Evolutionary conservation across 2,888 invertebrate species (phyloP), one percentile per base, ranked within the genome.

Genomic region (Clitarchus hookeri): DNA sequence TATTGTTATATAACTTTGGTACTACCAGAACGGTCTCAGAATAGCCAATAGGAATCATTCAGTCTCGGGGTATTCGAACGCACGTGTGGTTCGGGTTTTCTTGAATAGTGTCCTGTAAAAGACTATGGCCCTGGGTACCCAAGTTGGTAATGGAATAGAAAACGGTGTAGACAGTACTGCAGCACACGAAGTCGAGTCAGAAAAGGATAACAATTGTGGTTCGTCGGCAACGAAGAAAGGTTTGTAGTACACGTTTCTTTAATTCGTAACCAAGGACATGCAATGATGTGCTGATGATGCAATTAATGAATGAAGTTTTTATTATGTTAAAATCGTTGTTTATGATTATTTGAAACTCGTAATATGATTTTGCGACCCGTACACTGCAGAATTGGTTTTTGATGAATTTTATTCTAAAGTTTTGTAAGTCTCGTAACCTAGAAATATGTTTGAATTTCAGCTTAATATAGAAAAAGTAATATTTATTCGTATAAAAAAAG

Each of bases 41-140:
- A n/a, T 26, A 84, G 78, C 88, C 88, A 88, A 88, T 88, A 85
- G 86, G 78, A 87, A 44, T 87, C 88, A 88, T 84, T 88, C 83
- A 83, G 80, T 79, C 77, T 65, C 85, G 84, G 53, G 85, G 86
- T 83, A 84, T 85, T 85, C 86, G 85, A 78, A 87, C 86, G 85
- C 88, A 88, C 88, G 88, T 88, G 88, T 87, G 85, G 85, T 84
- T 78, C 77, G 85, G 84, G 79, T 53, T 80, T 84, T 44, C 65
- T 78, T 80, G 84, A 53, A 44, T 77, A 86, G 65, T 78, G 86
- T 85, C 78, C 84, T 85, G 80, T 44, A 53, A 53, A 78, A 85
- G 87, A 88, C 86, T 88, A 92, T 92, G 92, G 91, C 91, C 90
- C 90, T 92, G 88, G 91, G 91, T 86, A 91, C 91, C 87, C 91